Evolutionary conservation across 1,140 invertebrate species (phyloP).

Genomic region (Linepithema humile): DNA sequence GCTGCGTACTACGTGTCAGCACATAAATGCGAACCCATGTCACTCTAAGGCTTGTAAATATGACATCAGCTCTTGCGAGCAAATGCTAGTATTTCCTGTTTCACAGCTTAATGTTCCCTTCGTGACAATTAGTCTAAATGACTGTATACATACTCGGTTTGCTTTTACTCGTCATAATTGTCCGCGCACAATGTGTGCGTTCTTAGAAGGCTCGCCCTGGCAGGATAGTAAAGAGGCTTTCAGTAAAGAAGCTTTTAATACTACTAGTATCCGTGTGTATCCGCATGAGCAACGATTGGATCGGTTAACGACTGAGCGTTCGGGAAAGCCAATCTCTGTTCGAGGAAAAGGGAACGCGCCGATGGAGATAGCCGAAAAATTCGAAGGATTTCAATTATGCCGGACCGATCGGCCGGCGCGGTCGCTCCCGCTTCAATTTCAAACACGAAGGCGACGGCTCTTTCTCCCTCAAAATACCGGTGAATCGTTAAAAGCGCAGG

Average conservation of each 20-base stretch:
- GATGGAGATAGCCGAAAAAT: constrained; percentile 49
- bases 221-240: background rate
- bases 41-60: background rate
- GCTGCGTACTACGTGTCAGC: constrained; percentile 11
- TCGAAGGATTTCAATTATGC: constrained; percentile 34
- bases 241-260: constrained; percentile 22
- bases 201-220: no score
- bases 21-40: constrained; percentile 11
- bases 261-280: background rate
- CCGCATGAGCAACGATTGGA: constrained; percentile 9
- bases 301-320: constrained; percentile 18
- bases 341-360: constrained; percentile 7
- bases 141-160: background rate
- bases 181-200: background rate
- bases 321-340: constrained; percentile 46
- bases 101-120: background rate
- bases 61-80: background rate
- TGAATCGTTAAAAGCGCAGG: constrained; percentile 29
- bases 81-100: background rate
- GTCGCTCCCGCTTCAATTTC: background rate
- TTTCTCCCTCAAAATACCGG: background rate
- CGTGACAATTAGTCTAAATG: background rate
- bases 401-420: background rate
- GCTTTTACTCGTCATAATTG: background rate
- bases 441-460: background rate